phyloP scores from a whole-genome alignment of 2,797 vertebrate genomes.

The Pipistrellus pygmaeus region DNA sequence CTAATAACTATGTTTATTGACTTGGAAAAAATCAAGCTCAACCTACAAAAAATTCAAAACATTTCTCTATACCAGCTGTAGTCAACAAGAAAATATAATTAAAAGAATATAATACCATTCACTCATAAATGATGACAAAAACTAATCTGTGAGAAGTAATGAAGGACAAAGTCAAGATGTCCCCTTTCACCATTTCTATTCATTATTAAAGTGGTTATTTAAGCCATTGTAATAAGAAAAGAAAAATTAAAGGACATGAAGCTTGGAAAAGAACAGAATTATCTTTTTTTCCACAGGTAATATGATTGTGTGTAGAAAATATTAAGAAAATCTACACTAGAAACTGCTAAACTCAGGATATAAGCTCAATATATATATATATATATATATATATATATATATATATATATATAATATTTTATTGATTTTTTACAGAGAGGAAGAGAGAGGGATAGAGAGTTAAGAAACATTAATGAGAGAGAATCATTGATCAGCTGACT shows the following conservation, averaged over 20 bases:
- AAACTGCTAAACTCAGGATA: constrained; percentile 16
- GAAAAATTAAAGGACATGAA: not conserved
- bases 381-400: no score
- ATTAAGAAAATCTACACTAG: constrained; percentile 6
- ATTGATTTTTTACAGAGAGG: no score
- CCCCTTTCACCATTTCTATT: not conserved
- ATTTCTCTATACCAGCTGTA: not conserved
- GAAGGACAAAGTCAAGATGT: not conserved
- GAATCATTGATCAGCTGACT: no score
- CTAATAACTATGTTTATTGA: not conserved
- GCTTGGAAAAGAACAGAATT: constrained; percentile 8
- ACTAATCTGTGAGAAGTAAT: not conserved
- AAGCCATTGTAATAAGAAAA: not conserved
- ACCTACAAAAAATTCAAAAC: not conserved
- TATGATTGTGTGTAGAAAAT: not conserved
- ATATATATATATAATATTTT: no score
- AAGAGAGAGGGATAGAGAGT: no score
- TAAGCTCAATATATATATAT: not conserved
- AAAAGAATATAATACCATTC: not conserved
- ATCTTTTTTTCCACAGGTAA: not conserved
- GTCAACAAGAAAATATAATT: constrained; percentile 25
- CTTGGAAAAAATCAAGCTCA: constrained; percentile 34
- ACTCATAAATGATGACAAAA: not conserved
- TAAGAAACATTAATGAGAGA: no score
- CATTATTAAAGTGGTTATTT: not conserved